A percentile compares a stretch with the other conserved stretches of the same genome.
These are phyloP conservation scores for Samia ricini DNA, from an alignment of 1,140 invertebrate genomes.

Conservation along the genomic window DNA sequence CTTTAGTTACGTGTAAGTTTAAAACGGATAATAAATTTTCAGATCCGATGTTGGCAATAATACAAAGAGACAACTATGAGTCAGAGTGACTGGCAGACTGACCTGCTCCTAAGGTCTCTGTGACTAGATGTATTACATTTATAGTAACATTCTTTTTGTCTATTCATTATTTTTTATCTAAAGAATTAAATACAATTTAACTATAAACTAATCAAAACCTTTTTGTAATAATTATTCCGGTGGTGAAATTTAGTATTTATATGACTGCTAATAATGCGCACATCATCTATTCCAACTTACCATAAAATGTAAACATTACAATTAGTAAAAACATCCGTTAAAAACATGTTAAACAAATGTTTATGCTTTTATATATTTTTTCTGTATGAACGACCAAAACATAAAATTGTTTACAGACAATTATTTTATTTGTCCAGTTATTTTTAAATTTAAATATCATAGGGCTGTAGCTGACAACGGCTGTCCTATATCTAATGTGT, in stretches of 20 bases:
- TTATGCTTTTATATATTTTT: too few species aligned
- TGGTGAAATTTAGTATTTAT: too few species aligned
- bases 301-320: too few species aligned
- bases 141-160: background rate
- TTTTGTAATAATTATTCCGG: background rate
- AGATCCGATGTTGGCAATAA: conserved; percentile 39
- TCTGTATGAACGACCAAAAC: too few species aligned
- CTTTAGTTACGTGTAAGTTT: conserved; percentile 24
- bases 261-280: too few species aligned
- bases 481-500: conserved; percentile 6
- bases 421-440: too few species aligned
- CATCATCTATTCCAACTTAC: too few species aligned
- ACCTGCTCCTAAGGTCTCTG: conserved; percentile 16
- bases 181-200: background rate
- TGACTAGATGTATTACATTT: background rate
- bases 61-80: conserved; percentile 53
- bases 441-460: conserved; percentile 2
- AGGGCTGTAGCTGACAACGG: background rate
- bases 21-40: conserved; percentile 18
- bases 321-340: too few species aligned
- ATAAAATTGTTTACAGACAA: too few species aligned
- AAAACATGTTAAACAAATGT: too few species aligned
- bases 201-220: background rate
- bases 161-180: background rate
- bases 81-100: conserved; percentile 34